Evolutionary conservation across 2,797 vertebrate genomes (phyloP).

Genomic region (Enteromius unitaeniatus): DNA sequence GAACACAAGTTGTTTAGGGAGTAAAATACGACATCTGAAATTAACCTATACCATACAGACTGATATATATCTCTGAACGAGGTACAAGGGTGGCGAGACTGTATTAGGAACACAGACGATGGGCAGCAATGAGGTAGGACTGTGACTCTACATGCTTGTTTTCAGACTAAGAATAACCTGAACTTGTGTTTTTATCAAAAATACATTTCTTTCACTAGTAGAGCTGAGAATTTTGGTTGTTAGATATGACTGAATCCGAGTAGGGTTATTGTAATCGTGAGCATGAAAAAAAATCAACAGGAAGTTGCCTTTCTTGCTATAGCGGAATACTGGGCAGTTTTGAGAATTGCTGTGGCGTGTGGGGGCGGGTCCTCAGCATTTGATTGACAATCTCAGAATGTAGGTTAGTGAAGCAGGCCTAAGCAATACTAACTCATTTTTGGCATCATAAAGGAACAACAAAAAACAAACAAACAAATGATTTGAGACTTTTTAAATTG

Average conservation of each 20-base stretch:
- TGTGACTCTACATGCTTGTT: constrained; percentile 82
- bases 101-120: constrained; percentile 73
- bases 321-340: constrained; percentile 65
- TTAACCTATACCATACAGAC: constrained; percentile 20
- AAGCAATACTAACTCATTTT: constrained; percentile 65
- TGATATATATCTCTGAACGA: constrained; percentile 48
- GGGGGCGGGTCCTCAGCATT: constrained; percentile 64
- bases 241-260: constrained; percentile 49
- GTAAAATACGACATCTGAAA: constrained; percentile 5
- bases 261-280: constrained; percentile 32
- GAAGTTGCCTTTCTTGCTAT: constrained; percentile 36
- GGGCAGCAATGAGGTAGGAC: constrained; percentile 87
- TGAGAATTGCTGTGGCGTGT: constrained; percentile 53
- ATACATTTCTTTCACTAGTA: constrained; percentile 49
- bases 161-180: constrained; percentile 53
- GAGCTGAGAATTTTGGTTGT: constrained; percentile 33
- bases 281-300: constrained; percentile 25
- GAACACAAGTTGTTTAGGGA: not conserved
- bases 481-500: constrained; percentile 69
- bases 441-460: constrained; percentile 71
- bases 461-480: constrained; percentile 59
- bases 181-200: constrained; percentile 53
- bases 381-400: constrained; percentile 67
- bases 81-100: constrained; percentile 71
- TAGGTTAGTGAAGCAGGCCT: constrained; percentile 67